Evolutionary conservation across 2,888 invertebrate genomes (phyloP).

Genomic region (Heliconius aoede): DNA sequence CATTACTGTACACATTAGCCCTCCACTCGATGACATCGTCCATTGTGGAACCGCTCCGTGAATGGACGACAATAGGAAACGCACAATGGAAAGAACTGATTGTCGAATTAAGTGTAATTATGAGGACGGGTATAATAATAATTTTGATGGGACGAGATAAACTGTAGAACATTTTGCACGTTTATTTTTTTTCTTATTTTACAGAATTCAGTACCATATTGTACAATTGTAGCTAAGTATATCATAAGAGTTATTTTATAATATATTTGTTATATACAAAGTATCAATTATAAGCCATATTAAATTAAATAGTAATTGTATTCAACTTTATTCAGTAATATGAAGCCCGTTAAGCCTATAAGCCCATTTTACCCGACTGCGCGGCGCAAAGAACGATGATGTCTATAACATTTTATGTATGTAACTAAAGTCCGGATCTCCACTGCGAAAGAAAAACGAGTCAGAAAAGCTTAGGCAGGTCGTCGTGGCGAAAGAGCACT

Average conservation of each 20-base stretch:
- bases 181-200: background rate
- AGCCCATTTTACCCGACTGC: no score
- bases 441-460: no score
- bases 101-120: constrained; percentile 66
- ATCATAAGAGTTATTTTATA: background rate
- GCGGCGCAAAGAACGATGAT: no score
- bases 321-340: constrained; percentile 1
- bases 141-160: constrained; percentile 25
- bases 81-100: constrained; percentile 65
- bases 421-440: no score
- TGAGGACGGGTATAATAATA: constrained; percentile 40
- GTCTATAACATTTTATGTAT: no score
- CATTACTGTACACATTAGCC: constrained; percentile 57
- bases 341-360: background rate
- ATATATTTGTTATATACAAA: background rate
- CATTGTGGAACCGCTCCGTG: constrained; percentile 62
- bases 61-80: constrained; percentile 62
- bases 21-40: constrained; percentile 57
- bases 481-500: no score
- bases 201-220: background rate
- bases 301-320: background rate
- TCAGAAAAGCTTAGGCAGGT: no score
- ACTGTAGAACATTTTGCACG: background rate
- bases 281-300: background rate
- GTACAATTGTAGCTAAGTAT: background rate